Percentiles rank a stretch among this genome's conserved stretches.
Evolutionary conservation across 2,797 vertebrate species (phyloP).

Genomic region (Mormyrus hasselquistii): DNA sequence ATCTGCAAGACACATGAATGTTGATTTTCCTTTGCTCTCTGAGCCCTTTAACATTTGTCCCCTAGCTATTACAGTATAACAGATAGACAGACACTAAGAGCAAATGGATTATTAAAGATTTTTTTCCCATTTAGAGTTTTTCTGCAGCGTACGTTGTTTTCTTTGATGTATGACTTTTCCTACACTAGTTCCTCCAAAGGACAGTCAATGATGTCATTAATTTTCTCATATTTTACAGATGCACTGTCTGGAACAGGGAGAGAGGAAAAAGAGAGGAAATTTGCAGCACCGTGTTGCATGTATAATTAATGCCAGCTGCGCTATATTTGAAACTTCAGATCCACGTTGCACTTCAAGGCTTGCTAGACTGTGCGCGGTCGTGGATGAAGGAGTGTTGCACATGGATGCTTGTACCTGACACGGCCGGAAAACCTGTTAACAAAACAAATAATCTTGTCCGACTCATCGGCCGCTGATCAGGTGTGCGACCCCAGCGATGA

Average conservation of each 20-base stretch:
- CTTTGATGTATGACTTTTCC: slow-evolving; percentile 68
- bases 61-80: slow-evolving; percentile 14
- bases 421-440: slow-evolving; percentile 56
- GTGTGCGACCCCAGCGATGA: slow-evolving; percentile 13
- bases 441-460: slow-evolving; percentile 66
- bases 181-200: slow-evolving; percentile 68
- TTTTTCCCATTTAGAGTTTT: slow-evolving; percentile 35
- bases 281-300: slow-evolving; percentile 67
- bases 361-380: slow-evolving; percentile 56
- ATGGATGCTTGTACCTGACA: slow-evolving; percentile 57
- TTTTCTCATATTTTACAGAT: slow-evolving; percentile 73
- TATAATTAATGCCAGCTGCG: slow-evolving; percentile 75
- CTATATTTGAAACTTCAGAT: slow-evolving; percentile 69
- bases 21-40: not conserved
- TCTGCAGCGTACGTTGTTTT: slow-evolving; percentile 44
- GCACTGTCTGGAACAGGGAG: slow-evolving; percentile 57
- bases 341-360: slow-evolving; percentile 60
- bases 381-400: slow-evolving; percentile 37
- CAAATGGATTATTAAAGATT: slow-evolving; percentile 36
- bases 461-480: slow-evolving; percentile 45
- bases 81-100: slow-evolving; percentile 31
- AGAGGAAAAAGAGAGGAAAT: slow-evolving; percentile 54
- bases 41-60: not conserved
- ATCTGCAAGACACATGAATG: not conserved
- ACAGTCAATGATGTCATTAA: slow-evolving; percentile 72